Percentiles rank a stretch among this genome's conserved stretches.
Evolutionary conservation across 2,888 invertebrate genomes (phyloP).

Genomic region (Atrina japonica): DNA sequence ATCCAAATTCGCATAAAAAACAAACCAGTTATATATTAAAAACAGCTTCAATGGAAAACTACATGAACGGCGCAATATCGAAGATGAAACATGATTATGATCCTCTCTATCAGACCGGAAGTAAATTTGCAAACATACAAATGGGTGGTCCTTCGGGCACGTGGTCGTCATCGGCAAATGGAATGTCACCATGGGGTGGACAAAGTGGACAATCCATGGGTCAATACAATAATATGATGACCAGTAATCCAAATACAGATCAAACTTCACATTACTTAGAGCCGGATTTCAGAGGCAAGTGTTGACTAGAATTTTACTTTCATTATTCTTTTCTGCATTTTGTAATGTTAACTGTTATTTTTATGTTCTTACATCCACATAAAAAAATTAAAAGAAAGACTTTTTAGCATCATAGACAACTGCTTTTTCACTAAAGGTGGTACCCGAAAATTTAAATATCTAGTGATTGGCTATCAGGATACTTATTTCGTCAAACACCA

Average conservation of each 20-base stretch:
- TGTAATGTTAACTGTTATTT: background rate
- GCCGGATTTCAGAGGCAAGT: conserved; percentile 15
- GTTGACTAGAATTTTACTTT: background rate
- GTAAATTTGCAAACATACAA: conserved; percentile 9
- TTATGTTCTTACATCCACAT: background rate
- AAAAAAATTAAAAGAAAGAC: no score
- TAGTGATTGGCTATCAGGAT: no score
- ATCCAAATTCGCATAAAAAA: no score
- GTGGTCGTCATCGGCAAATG: no score
- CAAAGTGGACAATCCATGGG: background rate
- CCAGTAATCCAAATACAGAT: background rate
- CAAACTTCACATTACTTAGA: conserved; percentile 18
- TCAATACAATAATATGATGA: background rate
- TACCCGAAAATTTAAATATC: no score
- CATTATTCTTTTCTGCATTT: background rate
- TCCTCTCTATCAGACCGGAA: conserved; percentile 34
- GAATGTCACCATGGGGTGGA: no score
- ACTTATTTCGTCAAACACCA: no score
- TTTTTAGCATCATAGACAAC: no score
- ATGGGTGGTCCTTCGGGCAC: background rate
- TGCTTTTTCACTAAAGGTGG: no score
- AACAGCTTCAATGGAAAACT: conserved; percentile 28
- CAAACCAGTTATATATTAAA: no score
- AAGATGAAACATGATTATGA: conserved; percentile 32
- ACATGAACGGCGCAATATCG: conserved; percentile 22